Base-by-base conservation (phyloP, 2,113 vertebrate genomes). In the Acanthisitta chloris region DNA sequence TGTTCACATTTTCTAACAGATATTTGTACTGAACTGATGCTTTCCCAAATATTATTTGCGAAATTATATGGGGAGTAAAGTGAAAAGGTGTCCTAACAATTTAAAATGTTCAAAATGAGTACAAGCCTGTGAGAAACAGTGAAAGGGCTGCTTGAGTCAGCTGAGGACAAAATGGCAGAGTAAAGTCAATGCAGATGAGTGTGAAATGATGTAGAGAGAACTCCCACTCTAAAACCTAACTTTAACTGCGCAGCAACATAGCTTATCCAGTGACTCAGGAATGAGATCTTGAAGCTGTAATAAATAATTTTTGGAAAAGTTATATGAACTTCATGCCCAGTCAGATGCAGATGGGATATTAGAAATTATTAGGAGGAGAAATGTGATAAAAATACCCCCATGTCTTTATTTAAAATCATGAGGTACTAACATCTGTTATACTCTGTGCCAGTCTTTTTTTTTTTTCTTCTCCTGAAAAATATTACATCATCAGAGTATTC, bases 241-340 rank as follows among this genome's bases (percentile, higher is more conserved):
- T 67, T 67, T 16, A 38, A 6, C 8, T 83, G 7, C 65, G 17
- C n/a, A 89, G 18, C 0, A 0, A 55, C 12, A 5, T 26, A 65
- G 2, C 28, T 70, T 74, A 54, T n/a, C 14, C 14, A 76, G 11
- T 0, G 3, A 28, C 73, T 88, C 49, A 55, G 12, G 17, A 91
- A 43, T 34, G 34, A 46, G 12, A 49, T 62, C 5, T n/a, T 66
- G n/a, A 31, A 42, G 28, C 13, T 66, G 8, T 42, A 69, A 73
- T 31, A 67, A 48, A 78, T 16, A 90, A 14, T 8, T 14, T 88
- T 7, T 65, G 11, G 65, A 86, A 85, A 74, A 48, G 20, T 14
- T 13, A 26, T 34, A 28, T 18, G 10, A 83, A 33, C 3, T 69
- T n/a, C 2, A 23, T 46, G 18, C 31, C 8, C 8, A 52, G 12